Percentiles rank a stretch among this genome's conserved stretches.
Conservation (phyloP, 30 jellyfish, hydroid and myxozoan genomes). For the Aurelia aurita region DNA sequence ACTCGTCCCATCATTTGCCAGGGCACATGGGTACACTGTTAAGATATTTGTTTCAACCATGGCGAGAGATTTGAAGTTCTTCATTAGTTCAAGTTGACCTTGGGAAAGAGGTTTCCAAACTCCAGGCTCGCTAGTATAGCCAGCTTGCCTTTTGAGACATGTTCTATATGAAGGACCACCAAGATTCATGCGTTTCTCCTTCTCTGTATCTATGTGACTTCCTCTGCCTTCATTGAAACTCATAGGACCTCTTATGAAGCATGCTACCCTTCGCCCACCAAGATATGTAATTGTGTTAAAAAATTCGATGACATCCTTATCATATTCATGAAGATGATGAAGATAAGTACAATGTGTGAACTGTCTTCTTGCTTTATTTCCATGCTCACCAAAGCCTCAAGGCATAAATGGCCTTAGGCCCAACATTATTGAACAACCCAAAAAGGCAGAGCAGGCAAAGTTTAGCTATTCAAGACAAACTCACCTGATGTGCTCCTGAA, state of each 20-base stretch:
- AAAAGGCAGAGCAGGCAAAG: too few relatives aligned
- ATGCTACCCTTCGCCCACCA: slow-evolving; percentile 10
- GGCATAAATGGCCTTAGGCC: too few relatives aligned
- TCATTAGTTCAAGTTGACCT: slow-evolving; percentile 40
- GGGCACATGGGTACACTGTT: slow-evolving; percentile 37
- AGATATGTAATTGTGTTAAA: slow-evolving; percentile 26
- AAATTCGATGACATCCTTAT: slow-evolving; percentile 12
- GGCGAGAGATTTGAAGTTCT: slow-evolving; percentile 21
- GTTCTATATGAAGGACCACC: slow-evolving; percentile 36
- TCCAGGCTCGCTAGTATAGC: slow-evolving; percentile 48
- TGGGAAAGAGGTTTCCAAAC: slow-evolving; percentile 37
- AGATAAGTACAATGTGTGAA: slow-evolving; percentile 12
- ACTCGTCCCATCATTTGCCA: slow-evolving; percentile 47
- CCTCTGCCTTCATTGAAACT: slow-evolving; percentile 19
- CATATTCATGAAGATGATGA: slow-evolving; percentile 21
- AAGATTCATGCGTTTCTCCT: slow-evolving; percentile 17
- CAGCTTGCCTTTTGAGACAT: slow-evolving; percentile 37
- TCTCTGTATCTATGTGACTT: slow-evolving; percentile 23
- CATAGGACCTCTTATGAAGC: slow-evolving; percentile 24
- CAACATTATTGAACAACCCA: too few relatives aligned
- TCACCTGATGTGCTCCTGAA: too few relatives aligned
- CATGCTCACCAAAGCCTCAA: too few relatives aligned
- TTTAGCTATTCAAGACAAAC: too few relatives aligned
- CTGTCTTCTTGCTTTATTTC: too few relatives aligned
- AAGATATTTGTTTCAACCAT: slow-evolving; percentile 38